Percentiles rank a stretch among this genome's conserved stretches.
phyloP scores from a whole-genome alignment of 2,888 invertebrate genomes.

The Drosophila mettleri region DNA sequence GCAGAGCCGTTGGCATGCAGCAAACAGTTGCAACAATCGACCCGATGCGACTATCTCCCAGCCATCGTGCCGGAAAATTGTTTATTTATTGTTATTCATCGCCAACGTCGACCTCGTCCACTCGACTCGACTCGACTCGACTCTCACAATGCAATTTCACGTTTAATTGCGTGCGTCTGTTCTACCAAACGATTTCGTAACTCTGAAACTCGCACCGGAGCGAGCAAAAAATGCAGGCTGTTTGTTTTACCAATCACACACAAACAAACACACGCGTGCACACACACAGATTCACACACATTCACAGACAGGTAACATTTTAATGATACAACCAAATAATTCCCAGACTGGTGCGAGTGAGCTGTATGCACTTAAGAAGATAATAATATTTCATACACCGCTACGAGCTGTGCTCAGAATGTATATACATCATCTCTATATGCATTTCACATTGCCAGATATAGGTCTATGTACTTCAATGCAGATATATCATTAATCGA shows the following conservation, averaged over 20 bases:
- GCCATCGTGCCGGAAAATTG: constrained; percentile 58
- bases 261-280: not conserved
- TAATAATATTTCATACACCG: constrained; percentile 1
- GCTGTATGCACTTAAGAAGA: constrained; percentile 8
- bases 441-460: not conserved
- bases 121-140: not conserved
- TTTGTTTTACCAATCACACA: constrained; percentile 27
- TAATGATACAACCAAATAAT: constrained; percentile 23
- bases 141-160: constrained; percentile 62
- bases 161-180: constrained; percentile 63
- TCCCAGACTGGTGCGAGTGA: constrained; percentile 1
- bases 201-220: constrained; percentile 5
- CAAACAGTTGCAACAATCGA: constrained; percentile 16
- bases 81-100: constrained; percentile 57
- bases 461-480: no score
- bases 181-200: constrained; percentile 32
- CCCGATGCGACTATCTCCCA: constrained; percentile 36
- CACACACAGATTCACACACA: not conserved
- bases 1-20: constrained; percentile 34
- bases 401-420: not conserved
- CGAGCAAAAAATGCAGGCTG: constrained; percentile 34
- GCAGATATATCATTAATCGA: no score
- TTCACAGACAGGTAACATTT: constrained; percentile 29
- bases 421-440: not conserved
- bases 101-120: not conserved